phyloP scores from a whole-genome alignment of 1,140 invertebrate genomes.

The Melanaphis sacchari region DNA sequence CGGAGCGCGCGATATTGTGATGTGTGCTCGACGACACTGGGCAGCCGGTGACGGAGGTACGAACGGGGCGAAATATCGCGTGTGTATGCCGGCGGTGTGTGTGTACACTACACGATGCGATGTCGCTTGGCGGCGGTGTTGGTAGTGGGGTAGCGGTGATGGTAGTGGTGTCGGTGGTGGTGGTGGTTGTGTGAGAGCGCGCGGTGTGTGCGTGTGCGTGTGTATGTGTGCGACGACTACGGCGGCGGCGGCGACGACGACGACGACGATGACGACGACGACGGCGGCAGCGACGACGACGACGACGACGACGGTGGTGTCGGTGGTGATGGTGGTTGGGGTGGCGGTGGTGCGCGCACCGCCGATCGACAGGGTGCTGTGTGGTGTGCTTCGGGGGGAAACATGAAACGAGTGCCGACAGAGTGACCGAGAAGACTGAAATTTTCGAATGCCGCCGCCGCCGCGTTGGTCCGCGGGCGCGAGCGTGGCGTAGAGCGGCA shows the following conservation, averaged over 20 bases:
- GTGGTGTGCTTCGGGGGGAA: conserved; percentile 45
- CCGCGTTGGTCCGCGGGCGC: conserved; percentile 16
- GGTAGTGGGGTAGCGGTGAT: background rate
- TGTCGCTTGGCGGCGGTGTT: background rate
- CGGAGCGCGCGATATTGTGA: conserved; percentile 38
- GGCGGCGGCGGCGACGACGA: background rate
- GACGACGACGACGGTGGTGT: background rate
- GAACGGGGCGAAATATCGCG: conserved; percentile 50
- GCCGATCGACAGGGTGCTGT: conserved; percentile 37
- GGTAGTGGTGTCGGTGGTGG: background rate
- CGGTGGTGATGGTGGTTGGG: background rate
- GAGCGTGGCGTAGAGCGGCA: conserved; percentile 21
- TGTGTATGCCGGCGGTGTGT: background rate
- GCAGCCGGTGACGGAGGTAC: conserved; percentile 31
- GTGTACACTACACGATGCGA: conserved; percentile 8
- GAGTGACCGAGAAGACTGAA: conserved; percentile 58
- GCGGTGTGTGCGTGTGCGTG: background rate
- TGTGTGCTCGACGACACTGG: conserved; percentile 19
- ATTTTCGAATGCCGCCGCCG: conserved; percentile 49
- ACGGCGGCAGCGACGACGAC: background rate
- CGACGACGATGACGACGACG: background rate
- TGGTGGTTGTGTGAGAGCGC: background rate
- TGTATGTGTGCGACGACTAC: background rate
- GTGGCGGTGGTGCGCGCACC: conserved; percentile 20
- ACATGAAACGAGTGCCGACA: conserved; percentile 56